Evolutionary conservation across 2,888 invertebrate genomes (phyloP).

Genomic region (Fragum fragum): DNA sequence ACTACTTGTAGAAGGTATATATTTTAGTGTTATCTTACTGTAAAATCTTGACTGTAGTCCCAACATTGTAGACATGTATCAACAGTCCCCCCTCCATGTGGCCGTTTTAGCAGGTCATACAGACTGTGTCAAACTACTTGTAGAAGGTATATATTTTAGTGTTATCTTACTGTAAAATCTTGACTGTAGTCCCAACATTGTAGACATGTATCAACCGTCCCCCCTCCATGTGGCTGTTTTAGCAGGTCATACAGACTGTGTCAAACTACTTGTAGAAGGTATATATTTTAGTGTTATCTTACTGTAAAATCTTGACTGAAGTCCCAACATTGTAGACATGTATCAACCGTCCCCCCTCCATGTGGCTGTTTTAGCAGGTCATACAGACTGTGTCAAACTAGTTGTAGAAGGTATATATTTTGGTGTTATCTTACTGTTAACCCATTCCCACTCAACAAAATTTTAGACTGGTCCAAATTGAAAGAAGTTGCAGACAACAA

Average conservation of each 20-base stretch:
- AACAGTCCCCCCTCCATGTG: slow-evolving; percentile 97
- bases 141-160: slow-evolving; percentile 72
- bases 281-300: no score
- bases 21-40: no score
- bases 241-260: slow-evolving; percentile 96
- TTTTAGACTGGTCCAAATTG: no score
- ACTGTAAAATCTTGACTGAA: slow-evolving; percentile 97
- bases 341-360: slow-evolving; percentile 94
- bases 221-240: slow-evolving; percentile 99
- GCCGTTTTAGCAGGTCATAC: slow-evolving; percentile 98
- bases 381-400: slow-evolving; percentile 92
- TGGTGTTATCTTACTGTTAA: no score
- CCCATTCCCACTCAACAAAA: no score
- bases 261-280: slow-evolving; percentile 86
- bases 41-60: slow-evolving; percentile 94
- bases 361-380: slow-evolving; percentile 98
- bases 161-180: slow-evolving; percentile 90
- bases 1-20: slow-evolving; percentile 79
- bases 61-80: slow-evolving; percentile 90
- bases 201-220: slow-evolving; percentile 90
- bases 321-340: slow-evolving; percentile 92
- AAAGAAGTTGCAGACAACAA: no score
- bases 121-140: slow-evolving; percentile 90
- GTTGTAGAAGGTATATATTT: slow-evolving; percentile 82
- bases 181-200: slow-evolving; percentile 96